These are phyloP conservation scores for Malaclemys terrapin DNA, from an alignment of 2,113 vertebrate species.

Conservation along the genomic window DNA sequence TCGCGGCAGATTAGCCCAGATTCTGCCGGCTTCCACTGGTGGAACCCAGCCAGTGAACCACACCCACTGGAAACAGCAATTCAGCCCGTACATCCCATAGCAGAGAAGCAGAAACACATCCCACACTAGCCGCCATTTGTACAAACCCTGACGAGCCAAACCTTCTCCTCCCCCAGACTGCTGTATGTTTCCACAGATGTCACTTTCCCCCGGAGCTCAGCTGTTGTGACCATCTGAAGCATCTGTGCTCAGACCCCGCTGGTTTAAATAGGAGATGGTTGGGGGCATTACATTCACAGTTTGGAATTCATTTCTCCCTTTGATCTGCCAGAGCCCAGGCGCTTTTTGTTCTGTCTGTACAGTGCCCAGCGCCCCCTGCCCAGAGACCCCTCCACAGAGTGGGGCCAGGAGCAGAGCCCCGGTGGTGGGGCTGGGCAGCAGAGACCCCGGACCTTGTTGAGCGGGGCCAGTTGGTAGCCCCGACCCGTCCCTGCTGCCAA, in stretches of 20 bases:
- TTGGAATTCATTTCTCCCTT: neutral
- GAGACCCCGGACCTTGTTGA: too few relatives aligned
- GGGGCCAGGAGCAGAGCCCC: too few relatives aligned
- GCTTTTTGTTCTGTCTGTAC: neutral
- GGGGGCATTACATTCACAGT: neutral
- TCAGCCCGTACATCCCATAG: neutral
- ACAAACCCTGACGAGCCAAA: neutral
- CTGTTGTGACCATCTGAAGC: neutral
- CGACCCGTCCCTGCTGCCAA: too few relatives aligned
- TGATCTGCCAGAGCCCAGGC: neutral
- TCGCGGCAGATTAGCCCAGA: neutral
- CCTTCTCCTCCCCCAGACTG: neutral
- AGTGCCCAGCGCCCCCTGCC: neutral
- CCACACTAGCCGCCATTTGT: rapidly evolving
- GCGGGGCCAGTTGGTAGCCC: too few relatives aligned
- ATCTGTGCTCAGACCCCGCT: neutral
- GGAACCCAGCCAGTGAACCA: neutral
- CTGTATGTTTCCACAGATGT: too few relatives aligned
- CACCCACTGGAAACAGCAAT: rapidly evolving
- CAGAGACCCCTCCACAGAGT: too few relatives aligned
- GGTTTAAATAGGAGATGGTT: neutral
- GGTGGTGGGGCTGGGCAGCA: too few relatives aligned
- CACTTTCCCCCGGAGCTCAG: neutral
- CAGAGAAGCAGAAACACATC: neutral
- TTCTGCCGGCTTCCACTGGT: neutral